phyloP scores from a whole-genome alignment of 2,797 vertebrate species.

The Gymnoscopelus braueri region DNA sequence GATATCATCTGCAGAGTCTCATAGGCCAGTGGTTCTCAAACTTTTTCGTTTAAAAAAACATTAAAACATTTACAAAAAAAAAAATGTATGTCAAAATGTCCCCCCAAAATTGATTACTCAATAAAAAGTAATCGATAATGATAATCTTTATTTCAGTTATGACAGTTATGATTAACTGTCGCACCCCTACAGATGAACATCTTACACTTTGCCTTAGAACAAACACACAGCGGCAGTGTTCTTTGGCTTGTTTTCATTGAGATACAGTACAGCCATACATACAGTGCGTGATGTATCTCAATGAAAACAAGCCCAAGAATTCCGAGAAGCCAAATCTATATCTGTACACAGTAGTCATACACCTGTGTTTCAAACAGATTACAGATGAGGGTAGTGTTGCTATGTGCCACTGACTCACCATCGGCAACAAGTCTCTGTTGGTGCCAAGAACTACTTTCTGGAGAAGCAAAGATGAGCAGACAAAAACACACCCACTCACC shows the following conservation, averaged over 20 bases:
- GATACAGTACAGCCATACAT: no score
- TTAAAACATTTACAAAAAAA: no score
- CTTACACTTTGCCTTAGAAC: no score
- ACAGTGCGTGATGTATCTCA: no score
- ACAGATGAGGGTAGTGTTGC: constrained; percentile 11
- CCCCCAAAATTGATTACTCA: no score
- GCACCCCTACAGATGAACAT: background rate
- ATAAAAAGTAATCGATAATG: no score
- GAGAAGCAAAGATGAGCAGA: constrained; percentile 2
- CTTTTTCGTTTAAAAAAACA: no score
- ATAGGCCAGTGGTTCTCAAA: background rate
- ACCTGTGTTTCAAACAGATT: constrained; percentile 4
- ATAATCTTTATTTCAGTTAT: no score
- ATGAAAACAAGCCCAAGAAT: background rate
- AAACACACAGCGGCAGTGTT: no score
- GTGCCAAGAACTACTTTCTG: constrained; percentile 3
- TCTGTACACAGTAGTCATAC: constrained; percentile 1
- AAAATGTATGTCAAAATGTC: no score
- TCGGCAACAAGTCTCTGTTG: constrained; percentile 1
- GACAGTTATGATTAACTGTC: no score
- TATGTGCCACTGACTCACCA: constrained; percentile 18
- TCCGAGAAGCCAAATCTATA: constrained; percentile 1
- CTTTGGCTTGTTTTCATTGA: no score
- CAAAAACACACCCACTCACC: constrained; percentile 14
- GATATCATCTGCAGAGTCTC: constrained; percentile 32